Conservation (phyloP, 2,888 invertebrate genomes). For the Dicyrtoma fusca region DNA sequence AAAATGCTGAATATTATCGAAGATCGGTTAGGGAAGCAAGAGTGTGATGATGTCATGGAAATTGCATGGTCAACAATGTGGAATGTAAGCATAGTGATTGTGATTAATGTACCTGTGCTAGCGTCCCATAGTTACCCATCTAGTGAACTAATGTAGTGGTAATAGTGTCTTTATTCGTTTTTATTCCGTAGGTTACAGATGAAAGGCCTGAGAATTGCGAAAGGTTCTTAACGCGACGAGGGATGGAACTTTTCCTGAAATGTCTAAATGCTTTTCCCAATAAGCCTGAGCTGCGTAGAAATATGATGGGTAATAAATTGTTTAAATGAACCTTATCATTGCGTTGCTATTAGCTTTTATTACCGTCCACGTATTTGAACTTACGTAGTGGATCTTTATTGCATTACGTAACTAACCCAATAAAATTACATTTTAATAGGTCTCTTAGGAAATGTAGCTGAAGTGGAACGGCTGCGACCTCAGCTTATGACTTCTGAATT, state of each 20-base stretch:
- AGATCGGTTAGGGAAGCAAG: conserved; percentile 72
- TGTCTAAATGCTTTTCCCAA: conserved; percentile 87
- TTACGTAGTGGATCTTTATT: too few relatives aligned
- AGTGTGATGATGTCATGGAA: conserved; percentile 94
- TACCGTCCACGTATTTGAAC: too few relatives aligned
- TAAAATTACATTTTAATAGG: too few relatives aligned
- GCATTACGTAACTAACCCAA: too few relatives aligned
- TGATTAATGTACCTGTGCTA: not conserved
- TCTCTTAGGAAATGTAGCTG: conserved; percentile 91
- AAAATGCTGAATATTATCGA: conserved; percentile 87
- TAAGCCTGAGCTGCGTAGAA: conserved; percentile 86
- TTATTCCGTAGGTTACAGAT: conserved; percentile 69
- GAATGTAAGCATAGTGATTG: conserved; percentile 67
- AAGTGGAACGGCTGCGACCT: conserved; percentile 79
- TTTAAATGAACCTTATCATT: too few relatives aligned
- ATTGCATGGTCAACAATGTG: conserved; percentile 99
- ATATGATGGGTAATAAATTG: conserved; percentile 93
- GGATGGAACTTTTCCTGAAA: conserved; percentile 86
- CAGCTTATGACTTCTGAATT: conserved; percentile 84
- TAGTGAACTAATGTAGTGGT: not conserved
- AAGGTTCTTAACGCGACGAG: conserved; percentile 82
- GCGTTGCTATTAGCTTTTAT: not conserved
- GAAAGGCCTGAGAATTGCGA: conserved; percentile 94
- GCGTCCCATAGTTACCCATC: not conserved
- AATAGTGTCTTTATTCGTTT: not conserved